A percentile compares a stretch with the other conserved stretches of the same genome.
These are phyloP conservation scores for Pelmatolapia mariae DNA, from an alignment of 2,113 vertebrate species.

Conservation along the genomic window DNA sequence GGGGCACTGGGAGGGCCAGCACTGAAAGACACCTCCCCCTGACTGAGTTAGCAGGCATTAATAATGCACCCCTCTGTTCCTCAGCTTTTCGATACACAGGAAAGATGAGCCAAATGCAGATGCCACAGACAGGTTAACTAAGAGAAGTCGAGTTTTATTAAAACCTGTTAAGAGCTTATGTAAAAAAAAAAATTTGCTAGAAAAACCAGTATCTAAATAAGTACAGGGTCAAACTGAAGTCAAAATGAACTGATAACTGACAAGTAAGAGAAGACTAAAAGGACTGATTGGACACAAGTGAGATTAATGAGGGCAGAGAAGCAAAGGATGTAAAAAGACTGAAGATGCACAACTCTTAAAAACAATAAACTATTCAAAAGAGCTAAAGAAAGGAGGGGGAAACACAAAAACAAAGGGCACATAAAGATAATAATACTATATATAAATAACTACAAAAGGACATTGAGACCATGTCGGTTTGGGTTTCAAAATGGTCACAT, in stretches of 20 bases:
- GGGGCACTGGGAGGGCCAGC: background rate
- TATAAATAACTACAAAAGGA: background rate
- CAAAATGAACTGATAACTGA: background rate
- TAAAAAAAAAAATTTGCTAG: background rate
- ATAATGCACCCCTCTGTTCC: background rate
- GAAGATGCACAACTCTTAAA: background rate
- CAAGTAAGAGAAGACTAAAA: background rate
- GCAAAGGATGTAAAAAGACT: background rate
- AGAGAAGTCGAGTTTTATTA: background rate
- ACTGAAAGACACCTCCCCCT: background rate
- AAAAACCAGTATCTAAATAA: background rate
- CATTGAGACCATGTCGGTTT: background rate
- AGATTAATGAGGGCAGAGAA: background rate
- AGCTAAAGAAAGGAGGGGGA: background rate
- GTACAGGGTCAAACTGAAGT: background rate
- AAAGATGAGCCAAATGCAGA: background rate
- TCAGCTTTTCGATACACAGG: background rate
- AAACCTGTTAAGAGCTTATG: background rate
- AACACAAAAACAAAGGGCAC: fast-evolving
- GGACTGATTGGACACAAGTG: background rate
- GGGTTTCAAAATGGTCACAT: too few relatives aligned
- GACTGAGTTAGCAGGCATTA: background rate
- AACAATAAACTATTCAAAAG: background rate
- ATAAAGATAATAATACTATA: fast-evolving
- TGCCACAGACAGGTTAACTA: background rate